Percentiles rank a stretch among this genome's conserved stretches.
Evolutionary conservation across 1,140 invertebrate genomes (phyloP).

Genomic region (Lineus longissimus): DNA sequence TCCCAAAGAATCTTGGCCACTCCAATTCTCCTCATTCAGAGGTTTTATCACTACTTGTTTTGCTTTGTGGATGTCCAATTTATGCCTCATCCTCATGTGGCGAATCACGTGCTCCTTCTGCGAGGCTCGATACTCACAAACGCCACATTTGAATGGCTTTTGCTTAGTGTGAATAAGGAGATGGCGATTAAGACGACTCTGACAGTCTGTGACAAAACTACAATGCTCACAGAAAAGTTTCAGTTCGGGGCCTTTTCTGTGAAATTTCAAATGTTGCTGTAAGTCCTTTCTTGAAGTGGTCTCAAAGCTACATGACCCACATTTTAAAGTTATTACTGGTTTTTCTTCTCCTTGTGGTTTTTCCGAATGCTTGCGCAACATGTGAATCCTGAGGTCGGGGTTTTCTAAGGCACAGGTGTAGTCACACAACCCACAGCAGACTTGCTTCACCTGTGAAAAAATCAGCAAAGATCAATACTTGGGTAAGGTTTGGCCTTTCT

Average conservation of each 20-base stretch:
- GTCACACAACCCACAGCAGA: slow-evolving; percentile 46
- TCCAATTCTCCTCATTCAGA: too few species aligned
- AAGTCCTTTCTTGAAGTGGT: slow-evolving; percentile 41
- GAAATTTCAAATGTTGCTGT: slow-evolving; percentile 50
- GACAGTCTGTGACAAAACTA: slow-evolving; percentile 51
- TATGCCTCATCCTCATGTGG: slow-evolving; percentile 44
- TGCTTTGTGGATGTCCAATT: slow-evolving; percentile 3
- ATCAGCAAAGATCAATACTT: neutral
- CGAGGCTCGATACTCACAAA: slow-evolving; percentile 44
- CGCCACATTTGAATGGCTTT: slow-evolving; percentile 44
- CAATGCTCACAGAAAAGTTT: slow-evolving; percentile 50
- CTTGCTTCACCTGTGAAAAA: slow-evolving; percentile 40
- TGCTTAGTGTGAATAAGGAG: slow-evolving; percentile 45
- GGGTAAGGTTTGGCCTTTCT: too few species aligned
- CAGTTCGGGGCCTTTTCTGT: slow-evolving; percentile 46
- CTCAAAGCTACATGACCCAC: slow-evolving; percentile 38
- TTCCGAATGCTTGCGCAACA: slow-evolving; percentile 36
- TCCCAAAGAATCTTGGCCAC: too few species aligned
- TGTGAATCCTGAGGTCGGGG: slow-evolving; percentile 47
- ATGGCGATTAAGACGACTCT: slow-evolving; percentile 46
- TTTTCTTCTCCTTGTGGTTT: slow-evolving; percentile 9
- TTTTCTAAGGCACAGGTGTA: slow-evolving; percentile 49
- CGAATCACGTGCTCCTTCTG: slow-evolving; percentile 49
- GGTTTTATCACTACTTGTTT: too few species aligned
- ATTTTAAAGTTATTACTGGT: slow-evolving; percentile 29